Conservation (phyloP, 2,888 invertebrate species). For the Apamea sordens region DNA sequence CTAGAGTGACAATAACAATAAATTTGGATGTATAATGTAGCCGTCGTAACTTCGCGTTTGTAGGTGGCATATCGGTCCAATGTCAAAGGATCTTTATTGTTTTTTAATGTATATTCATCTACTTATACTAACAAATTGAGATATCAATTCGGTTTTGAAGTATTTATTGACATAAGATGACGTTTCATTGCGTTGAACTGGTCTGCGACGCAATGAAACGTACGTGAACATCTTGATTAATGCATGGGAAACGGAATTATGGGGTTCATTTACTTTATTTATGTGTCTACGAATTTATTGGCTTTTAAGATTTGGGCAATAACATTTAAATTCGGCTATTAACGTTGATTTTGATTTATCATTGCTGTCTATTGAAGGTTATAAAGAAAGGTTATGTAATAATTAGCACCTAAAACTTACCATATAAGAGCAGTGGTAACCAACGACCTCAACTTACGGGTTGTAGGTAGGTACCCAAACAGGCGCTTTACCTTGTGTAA, state of each 20-base stretch:
- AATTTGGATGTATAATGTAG: constrained; percentile 52
- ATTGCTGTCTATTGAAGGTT: not conserved
- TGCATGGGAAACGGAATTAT: constrained; percentile 33
- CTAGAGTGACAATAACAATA: constrained; percentile 54
- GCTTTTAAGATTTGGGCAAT: constrained; percentile 21
- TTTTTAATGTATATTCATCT: constrained; percentile 51
- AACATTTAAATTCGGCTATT: constrained; percentile 54
- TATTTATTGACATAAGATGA: constrained; percentile 47
- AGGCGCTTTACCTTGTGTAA: no score
- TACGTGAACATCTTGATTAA: not conserved
- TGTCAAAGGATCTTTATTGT: constrained; percentile 46
- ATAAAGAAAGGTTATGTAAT: constrained; percentile 3
- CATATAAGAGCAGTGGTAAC: not conserved
- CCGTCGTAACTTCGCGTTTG: constrained; percentile 19
- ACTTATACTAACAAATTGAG: constrained; percentile 51
- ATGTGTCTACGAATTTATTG: constrained; percentile 48
- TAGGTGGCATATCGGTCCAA: constrained; percentile 42
- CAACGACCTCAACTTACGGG: not conserved
- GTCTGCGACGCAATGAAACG: constrained; percentile 5
- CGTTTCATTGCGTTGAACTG: constrained; percentile 21
- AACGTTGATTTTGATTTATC: constrained; percentile 49
- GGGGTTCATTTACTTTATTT: constrained; percentile 29
- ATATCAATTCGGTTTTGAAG: constrained; percentile 45
- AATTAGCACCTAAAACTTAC: constrained; percentile 1
- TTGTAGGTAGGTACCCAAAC: no score